Evolutionary conservation across 1,140 invertebrate genomes (phyloP).

Genomic region (Bilobella aurantiaca): DNA sequence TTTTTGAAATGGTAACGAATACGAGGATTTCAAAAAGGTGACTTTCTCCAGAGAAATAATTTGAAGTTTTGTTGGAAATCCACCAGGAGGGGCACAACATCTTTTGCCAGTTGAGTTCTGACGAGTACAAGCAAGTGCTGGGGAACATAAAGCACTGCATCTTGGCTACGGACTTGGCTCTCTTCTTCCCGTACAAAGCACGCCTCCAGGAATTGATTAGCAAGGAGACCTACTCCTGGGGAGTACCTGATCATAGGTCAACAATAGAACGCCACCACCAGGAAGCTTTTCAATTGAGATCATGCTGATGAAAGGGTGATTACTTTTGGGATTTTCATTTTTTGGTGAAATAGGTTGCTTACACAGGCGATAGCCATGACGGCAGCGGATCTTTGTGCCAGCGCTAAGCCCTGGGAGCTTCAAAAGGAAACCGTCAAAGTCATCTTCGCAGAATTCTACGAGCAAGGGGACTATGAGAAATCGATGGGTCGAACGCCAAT

Average conservation of each 20-base stretch:
- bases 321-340: constrained; percentile 12
- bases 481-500: constrained; percentile 24
- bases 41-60: no score
- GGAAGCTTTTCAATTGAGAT: neutral
- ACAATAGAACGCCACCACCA: neutral
- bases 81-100: constrained; percentile 71
- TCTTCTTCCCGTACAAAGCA: constrained; percentile 65
- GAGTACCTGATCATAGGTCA: constrained; percentile 51
- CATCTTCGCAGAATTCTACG: constrained; percentile 78
- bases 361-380: constrained; percentile 68
- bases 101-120: constrained; percentile 57
- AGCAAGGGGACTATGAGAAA: constrained; percentile 47
- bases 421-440: constrained; percentile 67
- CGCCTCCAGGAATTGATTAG: constrained; percentile 51
- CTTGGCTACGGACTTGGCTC: constrained; percentile 67
- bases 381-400: constrained; percentile 68
- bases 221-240: constrained; percentile 51
- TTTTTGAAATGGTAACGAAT: no score
- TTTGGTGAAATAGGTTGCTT: constrained; percentile 49
- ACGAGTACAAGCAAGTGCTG: constrained; percentile 67
- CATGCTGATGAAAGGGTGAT: neutral
- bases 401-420: constrained; percentile 66
- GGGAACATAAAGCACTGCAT: constrained; percentile 67
- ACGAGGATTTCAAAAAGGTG: no score
- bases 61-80: no score